Percentiles rank a stretch among this genome's conserved stretches.
These are phyloP conservation scores for Ormyrus pomaceus DNA, from an alignment of 2,888 invertebrate species.

Conservation along the genomic window DNA sequence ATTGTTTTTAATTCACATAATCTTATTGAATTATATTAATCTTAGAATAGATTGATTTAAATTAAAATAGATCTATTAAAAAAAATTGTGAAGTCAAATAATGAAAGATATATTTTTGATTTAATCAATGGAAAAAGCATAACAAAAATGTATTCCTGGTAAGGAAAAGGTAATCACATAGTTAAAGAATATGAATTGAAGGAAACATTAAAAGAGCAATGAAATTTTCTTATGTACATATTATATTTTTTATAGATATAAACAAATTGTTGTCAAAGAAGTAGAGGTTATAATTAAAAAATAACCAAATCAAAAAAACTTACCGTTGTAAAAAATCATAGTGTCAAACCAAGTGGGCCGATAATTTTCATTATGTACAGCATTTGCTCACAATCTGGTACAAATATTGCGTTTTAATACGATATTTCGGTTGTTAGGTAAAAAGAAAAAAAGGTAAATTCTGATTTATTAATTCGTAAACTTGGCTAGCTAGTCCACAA, in stretches of 20 bases:
- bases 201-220: too few species aligned
- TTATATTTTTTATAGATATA: not conserved
- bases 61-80: not conserved
- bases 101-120: not conserved
- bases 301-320: not conserved
- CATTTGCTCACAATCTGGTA: too few species aligned
- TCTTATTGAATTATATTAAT: too few species aligned
- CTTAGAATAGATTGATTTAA: too few species aligned
- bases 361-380: not conserved
- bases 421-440: too few species aligned
- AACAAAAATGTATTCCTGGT: not conserved
- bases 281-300: constrained; percentile 19
- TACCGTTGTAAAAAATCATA: constrained; percentile 18
- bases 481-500: too few species aligned
- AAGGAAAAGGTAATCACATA: not conserved
- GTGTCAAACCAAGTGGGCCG: too few species aligned
- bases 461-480: too few species aligned
- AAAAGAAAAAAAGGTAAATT: too few species aligned
- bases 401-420: too few species aligned
- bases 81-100: not conserved
- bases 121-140: not conserved
- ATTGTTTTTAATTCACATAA: too few species aligned
- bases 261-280: constrained; percentile 5
- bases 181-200: too few species aligned
- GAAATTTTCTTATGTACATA: not conserved